These are phyloP conservation scores for Tragelaphus eurycerus DNA, from an alignment of 2,797 vertebrate species.

Conservation along the genomic window DNA sequence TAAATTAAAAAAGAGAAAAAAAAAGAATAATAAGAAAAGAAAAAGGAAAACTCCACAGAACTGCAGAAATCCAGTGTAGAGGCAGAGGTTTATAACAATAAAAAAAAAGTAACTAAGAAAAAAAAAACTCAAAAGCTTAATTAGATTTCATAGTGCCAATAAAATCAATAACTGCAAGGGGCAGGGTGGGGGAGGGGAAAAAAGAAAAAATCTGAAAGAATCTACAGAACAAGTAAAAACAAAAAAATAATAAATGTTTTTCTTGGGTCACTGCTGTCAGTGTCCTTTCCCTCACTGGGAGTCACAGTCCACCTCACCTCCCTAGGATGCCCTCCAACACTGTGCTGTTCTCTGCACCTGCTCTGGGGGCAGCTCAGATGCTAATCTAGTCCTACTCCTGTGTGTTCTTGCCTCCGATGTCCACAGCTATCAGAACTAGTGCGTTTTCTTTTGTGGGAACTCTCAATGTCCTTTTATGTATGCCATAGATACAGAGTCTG, in stretches of 20 bases:
- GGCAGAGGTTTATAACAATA: not conserved
- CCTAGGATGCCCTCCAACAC: not conserved
- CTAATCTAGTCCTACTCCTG: not conserved
- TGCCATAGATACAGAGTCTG: not conserved
- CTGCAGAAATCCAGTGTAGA: not conserved
- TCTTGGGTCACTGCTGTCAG: not conserved
- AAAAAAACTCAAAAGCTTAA: not conserved
- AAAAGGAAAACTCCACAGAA: not conserved
- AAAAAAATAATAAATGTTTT: not conserved
- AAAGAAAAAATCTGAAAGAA: not conserved
- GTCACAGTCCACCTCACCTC: not conserved
- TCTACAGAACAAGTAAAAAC: not conserved
- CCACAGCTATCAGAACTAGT: not conserved
- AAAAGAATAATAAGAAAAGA: not conserved
- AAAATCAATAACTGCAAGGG: not conserved
- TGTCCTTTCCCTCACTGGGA: not conserved
- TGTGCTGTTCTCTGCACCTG: not conserved
- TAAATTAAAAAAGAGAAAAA: not conserved
- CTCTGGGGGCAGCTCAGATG: not conserved
- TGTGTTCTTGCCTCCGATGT: not conserved
- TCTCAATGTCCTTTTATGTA: not conserved
- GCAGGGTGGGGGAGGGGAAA: accelerated
- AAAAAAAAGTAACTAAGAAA: not conserved
- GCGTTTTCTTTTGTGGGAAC: not conserved
- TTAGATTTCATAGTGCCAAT: not conserved